phyloP scores from a whole-genome alignment of 2,888 invertebrate genomes.

The Caenorhabditis plicata region DNA sequence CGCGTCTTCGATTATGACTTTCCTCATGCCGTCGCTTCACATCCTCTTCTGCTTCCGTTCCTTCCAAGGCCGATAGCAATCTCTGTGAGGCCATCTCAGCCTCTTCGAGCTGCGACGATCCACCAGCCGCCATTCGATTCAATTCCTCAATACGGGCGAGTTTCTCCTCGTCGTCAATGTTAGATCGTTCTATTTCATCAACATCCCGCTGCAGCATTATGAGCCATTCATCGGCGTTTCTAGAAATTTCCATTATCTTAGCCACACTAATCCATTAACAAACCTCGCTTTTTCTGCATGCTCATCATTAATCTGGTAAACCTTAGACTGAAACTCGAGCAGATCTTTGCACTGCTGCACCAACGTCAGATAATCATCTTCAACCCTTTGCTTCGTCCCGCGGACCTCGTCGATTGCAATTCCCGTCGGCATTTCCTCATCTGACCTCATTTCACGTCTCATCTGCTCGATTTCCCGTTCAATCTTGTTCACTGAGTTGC shows the following conservation, averaged over 20 bases:
- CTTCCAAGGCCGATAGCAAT: slow-evolving; percentile 39
- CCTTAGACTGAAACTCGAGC: slow-evolving; percentile 43
- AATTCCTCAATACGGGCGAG: slow-evolving; percentile 34
- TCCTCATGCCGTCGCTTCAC: slow-evolving; percentile 28
- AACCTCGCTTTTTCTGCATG: slow-evolving; percentile 28
- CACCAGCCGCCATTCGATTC: slow-evolving; percentile 37
- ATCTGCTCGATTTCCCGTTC: slow-evolving; percentile 41
- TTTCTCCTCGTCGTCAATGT: slow-evolving; percentile 18
- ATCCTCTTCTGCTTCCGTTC: slow-evolving; percentile 31
- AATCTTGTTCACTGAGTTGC: slow-evolving; percentile 31
- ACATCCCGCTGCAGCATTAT: slow-evolving; percentile 15
- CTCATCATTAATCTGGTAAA: slow-evolving; percentile 39
- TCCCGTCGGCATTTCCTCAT: slow-evolving; percentile 12
- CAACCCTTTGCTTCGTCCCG: slow-evolving; percentile 34
- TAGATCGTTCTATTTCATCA: slow-evolving; percentile 11
- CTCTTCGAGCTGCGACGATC: slow-evolving; percentile 35
- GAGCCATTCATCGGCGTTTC: slow-evolving; percentile 20
- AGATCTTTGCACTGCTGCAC: slow-evolving; percentile 45
- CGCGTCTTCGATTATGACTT: slow-evolving; percentile 18
- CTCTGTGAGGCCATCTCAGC: slow-evolving; percentile 31
- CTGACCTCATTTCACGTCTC: slow-evolving; percentile 31
- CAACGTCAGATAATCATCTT: slow-evolving; percentile 42
- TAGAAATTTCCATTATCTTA: too few relatives aligned
- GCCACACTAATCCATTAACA: too few relatives aligned
- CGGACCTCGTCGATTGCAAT: slow-evolving; percentile 41